Percentiles rank a stretch among this genome's conserved stretches.
Evolutionary conservation across 2,113 vertebrate species (phyloP).

Genomic region (Cyanocitta stelleri): DNA sequence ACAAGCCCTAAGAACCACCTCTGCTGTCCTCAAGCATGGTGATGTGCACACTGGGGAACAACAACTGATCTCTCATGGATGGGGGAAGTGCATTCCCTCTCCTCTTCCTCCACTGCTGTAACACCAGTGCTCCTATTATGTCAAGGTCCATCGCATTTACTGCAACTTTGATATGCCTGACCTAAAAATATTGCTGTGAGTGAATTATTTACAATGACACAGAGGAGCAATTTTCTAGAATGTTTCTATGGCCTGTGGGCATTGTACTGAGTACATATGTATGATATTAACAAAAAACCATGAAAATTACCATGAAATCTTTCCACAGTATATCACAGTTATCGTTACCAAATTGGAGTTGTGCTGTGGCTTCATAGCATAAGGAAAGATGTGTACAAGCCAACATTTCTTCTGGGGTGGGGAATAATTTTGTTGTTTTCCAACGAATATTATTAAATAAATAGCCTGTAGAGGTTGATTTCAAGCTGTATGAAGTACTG

Average conservation of each 20-base stretch:
- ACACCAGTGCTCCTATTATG: conserved; percentile 4
- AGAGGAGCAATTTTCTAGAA: neutral
- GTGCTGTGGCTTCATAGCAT: neutral
- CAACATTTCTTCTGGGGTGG: neutral
- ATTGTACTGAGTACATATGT: neutral
- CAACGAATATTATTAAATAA: neutral
- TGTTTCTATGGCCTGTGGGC: neutral
- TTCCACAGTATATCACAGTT: neutral
- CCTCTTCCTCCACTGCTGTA: neutral
- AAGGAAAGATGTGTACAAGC: neutral
- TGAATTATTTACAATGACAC: conserved; percentile 29
- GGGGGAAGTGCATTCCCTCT: neutral
- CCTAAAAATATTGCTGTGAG: conserved; percentile 12
- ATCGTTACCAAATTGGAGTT: neutral
- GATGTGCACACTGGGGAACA: neutral
- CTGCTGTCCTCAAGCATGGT: neutral
- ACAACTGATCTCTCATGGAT: neutral
- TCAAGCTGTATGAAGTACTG: neutral
- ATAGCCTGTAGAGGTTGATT: neutral
- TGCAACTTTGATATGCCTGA: conserved; percentile 23
- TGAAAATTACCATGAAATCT: neutral
- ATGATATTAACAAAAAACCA: neutral
- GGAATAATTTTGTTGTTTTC: neutral
- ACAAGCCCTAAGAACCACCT: neutral
- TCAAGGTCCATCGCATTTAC: neutral